phyloP scores from a whole-genome alignment of 2,113 vertebrate species.

The Mobula birostris region DNA sequence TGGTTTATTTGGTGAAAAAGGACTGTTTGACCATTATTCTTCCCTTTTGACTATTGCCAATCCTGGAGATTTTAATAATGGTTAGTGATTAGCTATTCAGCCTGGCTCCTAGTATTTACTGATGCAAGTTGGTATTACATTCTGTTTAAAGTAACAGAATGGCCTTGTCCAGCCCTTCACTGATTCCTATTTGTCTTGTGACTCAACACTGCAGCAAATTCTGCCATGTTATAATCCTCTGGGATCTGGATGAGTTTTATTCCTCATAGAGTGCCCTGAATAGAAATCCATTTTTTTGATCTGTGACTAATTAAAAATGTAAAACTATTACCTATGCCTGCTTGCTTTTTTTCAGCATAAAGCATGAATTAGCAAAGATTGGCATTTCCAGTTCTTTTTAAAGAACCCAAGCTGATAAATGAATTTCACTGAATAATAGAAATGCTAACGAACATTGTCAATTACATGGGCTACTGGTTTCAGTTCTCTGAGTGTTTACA shows the following conservation, averaged over 20 bases:
- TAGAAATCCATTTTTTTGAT: background rate
- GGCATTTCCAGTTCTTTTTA: background rate
- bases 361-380: background rate
- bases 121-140: background rate
- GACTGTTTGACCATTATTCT: background rate
- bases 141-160: background rate
- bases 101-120: background rate
- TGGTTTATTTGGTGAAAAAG: background rate
- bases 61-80: background rate
- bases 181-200: background rate
- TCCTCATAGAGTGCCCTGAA: background rate
- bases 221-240: background rate
- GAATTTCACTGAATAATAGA: background rate
- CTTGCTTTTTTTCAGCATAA: background rate
- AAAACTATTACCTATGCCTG: conserved; percentile 9
- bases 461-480: conserved; percentile 10
- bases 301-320: background rate
- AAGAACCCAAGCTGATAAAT: background rate
- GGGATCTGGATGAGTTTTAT: background rate
- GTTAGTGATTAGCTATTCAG: background rate
- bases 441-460: background rate
- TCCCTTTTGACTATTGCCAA: background rate
- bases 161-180: background rate
- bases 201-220: background rate
- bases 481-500: background rate